Conservation (phyloP, 2,797 vertebrate genomes). For the Lepilemur ruficaudatus region DNA sequence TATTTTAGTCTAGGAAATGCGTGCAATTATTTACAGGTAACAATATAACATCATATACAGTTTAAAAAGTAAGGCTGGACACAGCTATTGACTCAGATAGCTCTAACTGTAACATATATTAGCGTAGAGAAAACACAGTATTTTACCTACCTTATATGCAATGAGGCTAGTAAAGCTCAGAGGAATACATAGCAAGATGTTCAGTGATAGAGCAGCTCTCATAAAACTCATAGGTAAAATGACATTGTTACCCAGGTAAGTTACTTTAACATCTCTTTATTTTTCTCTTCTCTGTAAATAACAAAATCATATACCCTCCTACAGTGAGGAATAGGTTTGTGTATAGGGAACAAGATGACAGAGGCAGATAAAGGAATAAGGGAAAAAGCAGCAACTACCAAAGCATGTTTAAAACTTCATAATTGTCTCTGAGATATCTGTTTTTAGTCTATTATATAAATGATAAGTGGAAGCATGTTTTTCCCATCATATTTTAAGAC, state of each 20-base stretch:
- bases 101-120: neutral
- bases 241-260: neutral
- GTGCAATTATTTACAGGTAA: neutral
- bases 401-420: neutral
- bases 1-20: neutral
- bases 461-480: neutral
- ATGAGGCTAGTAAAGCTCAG: neutral
- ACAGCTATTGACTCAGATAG: neutral
- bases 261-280: neutral
- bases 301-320: neutral
- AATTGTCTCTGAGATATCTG: neutral
- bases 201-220: neutral
- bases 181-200: neutral
- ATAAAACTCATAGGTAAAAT: neutral
- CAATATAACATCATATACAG: rapidly evolving
- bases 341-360: neutral
- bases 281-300: neutral
- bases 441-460: neutral
- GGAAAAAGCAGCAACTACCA: neutral
- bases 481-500: neutral
- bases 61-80: neutral
- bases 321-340: neutral
- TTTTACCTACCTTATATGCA: neutral
- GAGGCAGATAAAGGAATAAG: neutral
- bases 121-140: neutral